Evolutionary conservation across 2,888 invertebrate genomes (phyloP).

Genomic region (Adineta ricciae): DNA sequence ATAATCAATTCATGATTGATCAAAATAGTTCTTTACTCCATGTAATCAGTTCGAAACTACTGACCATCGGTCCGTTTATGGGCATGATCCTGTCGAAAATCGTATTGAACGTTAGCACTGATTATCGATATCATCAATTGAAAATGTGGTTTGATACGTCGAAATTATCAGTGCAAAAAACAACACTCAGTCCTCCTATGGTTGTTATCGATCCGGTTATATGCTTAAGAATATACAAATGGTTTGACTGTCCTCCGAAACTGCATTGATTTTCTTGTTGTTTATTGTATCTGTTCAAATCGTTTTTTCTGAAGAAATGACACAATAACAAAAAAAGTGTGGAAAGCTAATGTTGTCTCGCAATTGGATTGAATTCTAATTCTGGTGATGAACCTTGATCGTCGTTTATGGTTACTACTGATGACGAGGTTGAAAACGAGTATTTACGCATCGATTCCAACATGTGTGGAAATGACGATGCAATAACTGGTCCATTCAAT

Average conservation of each 20-base stretch:
- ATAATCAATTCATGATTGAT: constrained; percentile 15
- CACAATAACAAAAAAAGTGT: too few relatives aligned
- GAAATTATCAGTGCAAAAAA: background rate
- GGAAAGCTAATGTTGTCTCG: too few relatives aligned
- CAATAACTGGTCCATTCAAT: background rate
- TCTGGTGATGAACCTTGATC: background rate
- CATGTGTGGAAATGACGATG: background rate
- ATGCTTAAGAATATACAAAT: background rate
- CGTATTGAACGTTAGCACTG: constrained; percentile 44
- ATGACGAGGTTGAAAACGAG: background rate
- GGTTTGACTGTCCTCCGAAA: background rate
- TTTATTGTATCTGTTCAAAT: too few relatives aligned
- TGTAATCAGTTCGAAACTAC: background rate
- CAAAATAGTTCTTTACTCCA: background rate
- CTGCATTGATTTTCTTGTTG: background rate
- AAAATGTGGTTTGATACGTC: constrained; percentile 43
- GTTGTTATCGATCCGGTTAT: constrained; percentile 13
- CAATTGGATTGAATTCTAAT: background rate
- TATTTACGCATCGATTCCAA: too few relatives aligned
- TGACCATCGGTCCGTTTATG: background rate
- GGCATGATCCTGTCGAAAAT: constrained; percentile 44
- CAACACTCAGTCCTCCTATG: background rate
- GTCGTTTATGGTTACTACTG: background rate
- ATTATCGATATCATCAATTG: constrained; percentile 46
- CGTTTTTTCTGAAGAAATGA: too few relatives aligned